Evolutionary conservation across 2,888 invertebrate species (phyloP).

Genomic region (Timema cristinae): DNA sequence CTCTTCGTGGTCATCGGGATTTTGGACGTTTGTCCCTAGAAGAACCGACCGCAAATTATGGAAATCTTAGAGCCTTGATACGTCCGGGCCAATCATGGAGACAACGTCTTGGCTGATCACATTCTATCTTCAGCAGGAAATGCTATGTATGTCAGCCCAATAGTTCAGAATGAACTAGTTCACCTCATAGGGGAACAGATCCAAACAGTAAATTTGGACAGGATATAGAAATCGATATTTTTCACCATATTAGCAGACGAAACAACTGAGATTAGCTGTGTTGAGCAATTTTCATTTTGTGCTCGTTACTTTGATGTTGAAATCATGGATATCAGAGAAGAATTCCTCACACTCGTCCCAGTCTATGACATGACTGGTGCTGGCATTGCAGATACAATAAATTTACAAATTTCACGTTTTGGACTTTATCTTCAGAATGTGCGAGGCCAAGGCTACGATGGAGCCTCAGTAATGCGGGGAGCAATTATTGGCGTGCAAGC

Average conservation of each 20-base stretch:
- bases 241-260: conserved; percentile 32
- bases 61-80: conserved; percentile 38
- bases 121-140: conserved; percentile 30
- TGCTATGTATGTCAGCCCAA: conserved; percentile 36
- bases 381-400: neutral
- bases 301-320: neutral
- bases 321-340: neutral
- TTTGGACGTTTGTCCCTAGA: neutral
- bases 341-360: neutral
- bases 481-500: neutral
- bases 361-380: conserved; percentile 5
- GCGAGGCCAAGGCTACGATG: conserved; percentile 3
- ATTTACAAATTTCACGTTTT: neutral
- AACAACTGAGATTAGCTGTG: conserved; percentile 30
- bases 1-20: conserved; percentile 35
- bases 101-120: conserved; percentile 33
- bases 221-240: neutral
- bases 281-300: conserved; percentile 1
- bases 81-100: conserved; percentile 35
- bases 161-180: conserved; percentile 24
- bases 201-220: neutral
- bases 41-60: conserved; percentile 20
- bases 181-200: neutral
- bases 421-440: neutral
- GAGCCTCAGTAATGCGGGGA: neutral